phyloP scores from a whole-genome alignment of 2,888 invertebrate species.

The Parnassius orleans region DNA sequence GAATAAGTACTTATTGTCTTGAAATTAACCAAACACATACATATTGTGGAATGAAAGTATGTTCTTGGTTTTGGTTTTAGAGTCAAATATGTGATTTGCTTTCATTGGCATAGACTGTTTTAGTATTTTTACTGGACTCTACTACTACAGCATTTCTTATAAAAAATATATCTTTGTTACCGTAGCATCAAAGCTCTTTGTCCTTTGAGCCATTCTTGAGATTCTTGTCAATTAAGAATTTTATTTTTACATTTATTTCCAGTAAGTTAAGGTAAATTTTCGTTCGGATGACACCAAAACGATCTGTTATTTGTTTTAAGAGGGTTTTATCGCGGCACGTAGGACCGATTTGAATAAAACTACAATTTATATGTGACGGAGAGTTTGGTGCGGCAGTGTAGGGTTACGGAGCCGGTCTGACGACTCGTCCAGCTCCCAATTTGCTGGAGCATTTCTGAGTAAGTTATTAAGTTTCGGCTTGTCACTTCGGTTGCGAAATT shows the following conservation, averaged over 20 bases:
- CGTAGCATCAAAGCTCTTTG: conserved; percentile 64
- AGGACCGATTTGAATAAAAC: conserved; percentile 79
- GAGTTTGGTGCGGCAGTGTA: conserved; percentile 70
- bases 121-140: conserved; percentile 43
- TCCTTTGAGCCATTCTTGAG: conserved; percentile 46
- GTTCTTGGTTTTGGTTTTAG: conserved; percentile 38
- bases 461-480: conserved; percentile 80
- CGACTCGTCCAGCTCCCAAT: conserved; percentile 67
- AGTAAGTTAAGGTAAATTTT: conserved; percentile 48
- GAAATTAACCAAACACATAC: background rate
- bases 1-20: background rate
- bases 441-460: conserved; percentile 78
- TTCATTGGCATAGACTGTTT: conserved; percentile 46
- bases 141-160: conserved; percentile 49
- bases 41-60: conserved; percentile 35
- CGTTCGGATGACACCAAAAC: conserved; percentile 44
- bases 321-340: conserved; percentile 74
- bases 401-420: conserved; percentile 74
- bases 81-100: conserved; percentile 50
- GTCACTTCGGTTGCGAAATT: conserved; percentile 78
- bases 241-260: conserved; percentile 45
- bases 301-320: conserved; percentile 75
- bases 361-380: conserved; percentile 79
- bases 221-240: conserved; percentile 24
- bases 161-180: conserved; percentile 69